Conservation (phyloP, 92 coral and sea anemone genomes). For the Umimayanthus chanpuru region DNA sequence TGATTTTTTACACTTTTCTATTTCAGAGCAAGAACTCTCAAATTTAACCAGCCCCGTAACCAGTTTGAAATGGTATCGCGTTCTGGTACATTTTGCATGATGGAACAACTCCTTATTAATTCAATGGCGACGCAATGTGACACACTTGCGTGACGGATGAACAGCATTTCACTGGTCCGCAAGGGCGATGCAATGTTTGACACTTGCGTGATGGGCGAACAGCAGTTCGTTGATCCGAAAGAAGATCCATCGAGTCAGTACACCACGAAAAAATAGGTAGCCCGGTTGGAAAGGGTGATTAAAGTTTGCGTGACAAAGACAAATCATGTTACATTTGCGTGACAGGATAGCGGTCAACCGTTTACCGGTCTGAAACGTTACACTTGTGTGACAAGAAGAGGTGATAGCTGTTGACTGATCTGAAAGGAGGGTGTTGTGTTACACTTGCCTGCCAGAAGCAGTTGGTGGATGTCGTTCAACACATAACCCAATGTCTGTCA, state of each 20-base stretch:
- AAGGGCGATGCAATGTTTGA: no score
- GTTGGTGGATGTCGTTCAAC: background rate
- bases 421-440: background rate
- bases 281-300: no score
- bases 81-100: no score
- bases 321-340: background rate
- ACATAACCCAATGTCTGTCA: background rate
- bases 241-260: no score
- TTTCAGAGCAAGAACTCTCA: conserved; percentile 13
- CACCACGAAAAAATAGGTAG: no score
- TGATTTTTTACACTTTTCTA: background rate
- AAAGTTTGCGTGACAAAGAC: no score
- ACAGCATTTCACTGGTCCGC: no score
- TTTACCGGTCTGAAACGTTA: background rate
- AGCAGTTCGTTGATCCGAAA: no score
- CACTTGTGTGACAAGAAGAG: background rate
- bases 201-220: no score
- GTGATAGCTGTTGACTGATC: background rate
- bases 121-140: no score
- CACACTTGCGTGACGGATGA: no score
- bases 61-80: background rate
- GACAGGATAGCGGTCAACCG: background rate
- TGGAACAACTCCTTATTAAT: no score
- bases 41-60: background rate
- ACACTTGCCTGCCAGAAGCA: background rate